Evolutionary conservation across 2,888 invertebrate species (phyloP).

Genomic region (Drosophila meridionalis): DNA sequence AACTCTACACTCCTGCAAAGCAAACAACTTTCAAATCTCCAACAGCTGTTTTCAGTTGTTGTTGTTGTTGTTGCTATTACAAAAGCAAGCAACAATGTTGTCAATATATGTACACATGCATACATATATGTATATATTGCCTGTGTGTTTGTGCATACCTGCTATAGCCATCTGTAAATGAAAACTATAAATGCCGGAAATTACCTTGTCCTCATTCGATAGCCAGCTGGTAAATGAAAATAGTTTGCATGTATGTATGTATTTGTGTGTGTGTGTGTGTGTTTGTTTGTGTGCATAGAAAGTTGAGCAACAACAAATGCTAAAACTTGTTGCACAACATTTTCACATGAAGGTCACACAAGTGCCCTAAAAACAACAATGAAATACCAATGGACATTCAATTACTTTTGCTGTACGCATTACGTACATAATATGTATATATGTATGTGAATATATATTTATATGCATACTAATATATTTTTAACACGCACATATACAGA

Average conservation of each 20-base stretch:
- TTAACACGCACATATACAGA: background rate
- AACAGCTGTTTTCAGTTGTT: slow-evolving; percentile 42
- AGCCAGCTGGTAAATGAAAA: slow-evolving; percentile 38
- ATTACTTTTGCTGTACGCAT: slow-evolving; percentile 21
- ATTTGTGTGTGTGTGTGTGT: background rate
- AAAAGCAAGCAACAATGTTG: slow-evolving; percentile 24
- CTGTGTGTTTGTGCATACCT: slow-evolving; percentile 3
- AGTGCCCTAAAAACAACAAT: slow-evolving; percentile 25
- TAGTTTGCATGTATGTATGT: background rate
- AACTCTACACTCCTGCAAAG: background rate
- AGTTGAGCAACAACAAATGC: slow-evolving; percentile 41
- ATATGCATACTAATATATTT: background rate
- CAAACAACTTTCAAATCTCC: slow-evolving; percentile 52
- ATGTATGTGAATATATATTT: slow-evolving; percentile 4
- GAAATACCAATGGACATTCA: slow-evolving; percentile 16
- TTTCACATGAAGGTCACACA: slow-evolving; percentile 66
- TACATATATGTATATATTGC: background rate
- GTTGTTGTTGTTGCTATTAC: slow-evolving; percentile 31
- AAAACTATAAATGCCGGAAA: slow-evolving; percentile 68
- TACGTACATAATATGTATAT: background rate
- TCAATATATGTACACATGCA: background rate
- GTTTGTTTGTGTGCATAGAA: slow-evolving; percentile 38
- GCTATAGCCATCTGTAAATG: slow-evolving; percentile 28
- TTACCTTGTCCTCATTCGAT: slow-evolving; percentile 75
- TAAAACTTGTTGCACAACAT: slow-evolving; percentile 77